A percentile compares a stretch with the other conserved stretches of the same genome.
Evolutionary conservation across 2,888 invertebrate species (phyloP).

Genomic region (Oscheius sp.): DNA sequence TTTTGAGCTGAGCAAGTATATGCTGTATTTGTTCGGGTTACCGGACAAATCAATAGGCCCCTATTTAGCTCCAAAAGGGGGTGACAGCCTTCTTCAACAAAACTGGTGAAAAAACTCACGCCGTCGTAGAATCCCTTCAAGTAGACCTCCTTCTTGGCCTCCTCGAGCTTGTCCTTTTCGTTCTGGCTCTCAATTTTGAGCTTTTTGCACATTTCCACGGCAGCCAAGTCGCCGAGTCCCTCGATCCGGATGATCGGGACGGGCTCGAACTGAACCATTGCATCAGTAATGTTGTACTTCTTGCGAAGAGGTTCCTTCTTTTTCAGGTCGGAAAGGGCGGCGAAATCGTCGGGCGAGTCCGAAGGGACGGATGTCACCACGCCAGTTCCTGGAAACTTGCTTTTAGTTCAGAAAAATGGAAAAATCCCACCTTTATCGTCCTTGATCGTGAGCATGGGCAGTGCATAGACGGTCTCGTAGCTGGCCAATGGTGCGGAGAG

Average conservation of each 20-base stretch:
- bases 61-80: too few species aligned
- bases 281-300: constrained; percentile 88
- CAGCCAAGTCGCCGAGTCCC: constrained; percentile 78
- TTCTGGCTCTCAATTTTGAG: constrained; percentile 98
- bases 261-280: constrained; percentile 83
- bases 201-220: constrained; percentile 85
- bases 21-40: too few species aligned
- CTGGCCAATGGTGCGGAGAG: constrained; percentile 86
- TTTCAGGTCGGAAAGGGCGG: constrained; percentile 91
- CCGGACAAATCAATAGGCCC: too few species aligned
- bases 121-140: constrained; percentile 86
- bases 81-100: too few species aligned
- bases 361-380: constrained; percentile 97
- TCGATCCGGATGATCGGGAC: constrained; percentile 92
- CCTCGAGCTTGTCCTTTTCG: constrained; percentile 87
- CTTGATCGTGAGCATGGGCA: constrained; percentile 97
- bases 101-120: constrained; percentile 9
- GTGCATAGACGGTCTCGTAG: constrained; percentile 87
- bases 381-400: constrained; percentile 82
- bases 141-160: constrained; percentile 96
- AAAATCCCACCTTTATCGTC: constrained; percentile 84
- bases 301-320: constrained; percentile 85
- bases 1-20: too few species aligned
- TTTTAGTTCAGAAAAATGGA: not conserved
- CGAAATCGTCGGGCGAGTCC: constrained; percentile 98